Conservation (phyloP, 2,797 vertebrate genomes). For the Furcifer pardalis region DNA sequence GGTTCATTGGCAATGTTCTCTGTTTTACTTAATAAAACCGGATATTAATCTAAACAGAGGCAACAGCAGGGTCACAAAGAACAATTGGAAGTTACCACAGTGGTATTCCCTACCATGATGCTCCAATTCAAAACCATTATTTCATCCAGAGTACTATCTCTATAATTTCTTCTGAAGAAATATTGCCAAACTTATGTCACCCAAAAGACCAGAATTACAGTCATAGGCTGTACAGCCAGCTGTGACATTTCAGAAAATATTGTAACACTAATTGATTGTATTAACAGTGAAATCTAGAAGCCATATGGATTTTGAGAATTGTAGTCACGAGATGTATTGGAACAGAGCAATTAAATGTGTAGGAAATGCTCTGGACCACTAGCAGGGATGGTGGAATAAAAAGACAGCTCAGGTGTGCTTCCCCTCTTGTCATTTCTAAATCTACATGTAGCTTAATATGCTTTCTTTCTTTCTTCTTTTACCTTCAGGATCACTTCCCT, state of each 20-base stretch:
- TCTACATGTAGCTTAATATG: no score
- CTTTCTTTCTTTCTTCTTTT: no score
- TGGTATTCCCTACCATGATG: not conserved
- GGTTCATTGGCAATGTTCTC: not conserved
- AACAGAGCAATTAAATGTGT: no score
- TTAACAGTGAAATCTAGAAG: no score
- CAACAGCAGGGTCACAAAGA: slow-evolving; percentile 1
- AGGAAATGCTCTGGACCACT: no score
- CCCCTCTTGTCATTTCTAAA: no score
- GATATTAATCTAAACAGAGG: slow-evolving; percentile 1
- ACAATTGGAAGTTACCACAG: slow-evolving; percentile 9
- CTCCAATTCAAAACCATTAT: not conserved
- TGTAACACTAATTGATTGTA: not conserved
- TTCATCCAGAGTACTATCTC: not conserved
- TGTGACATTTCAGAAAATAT: not conserved
- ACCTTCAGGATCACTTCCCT: no score
- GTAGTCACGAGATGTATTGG: no score
- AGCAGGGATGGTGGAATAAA: no score
- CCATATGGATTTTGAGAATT: no score
- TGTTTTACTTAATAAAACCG: slow-evolving; percentile 2
- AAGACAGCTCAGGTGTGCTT: no score
- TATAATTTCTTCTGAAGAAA: not conserved
- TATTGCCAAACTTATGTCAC: not conserved
- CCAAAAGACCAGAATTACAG: no score
- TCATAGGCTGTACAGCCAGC: not conserved